Base-by-base conservation (phyloP, 2,797 vertebrate species). In the Characodon lateralis region DNA sequence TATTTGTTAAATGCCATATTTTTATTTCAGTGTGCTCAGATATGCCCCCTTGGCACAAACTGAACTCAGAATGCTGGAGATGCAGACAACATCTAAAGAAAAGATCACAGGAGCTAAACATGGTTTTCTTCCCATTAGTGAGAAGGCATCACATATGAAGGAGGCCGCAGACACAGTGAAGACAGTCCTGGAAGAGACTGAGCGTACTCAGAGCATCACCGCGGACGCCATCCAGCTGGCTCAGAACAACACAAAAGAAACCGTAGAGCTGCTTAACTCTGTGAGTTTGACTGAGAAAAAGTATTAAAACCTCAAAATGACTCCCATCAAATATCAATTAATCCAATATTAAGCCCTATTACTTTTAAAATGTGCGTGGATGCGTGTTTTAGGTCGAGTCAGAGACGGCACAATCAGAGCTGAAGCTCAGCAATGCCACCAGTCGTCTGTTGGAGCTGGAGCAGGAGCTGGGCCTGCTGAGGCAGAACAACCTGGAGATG, bases 401-500 rank as follows among this genome's bases (percentile, higher is more conserved):
- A 1, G 96, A 97, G 94, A 97, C 97, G 0, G 95, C 92, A 35
- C 89, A 74, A 31, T 97, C 97, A 0, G 97, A 99, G 94, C 96
- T 97, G 91, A 96, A 93, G 0, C 85, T 99, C 85, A 95, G 95
- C 74, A 97, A 96, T 10, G 95, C 96, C 46, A 98, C 96, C 1
- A 89, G 93, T 61, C 96, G 96, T 1, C 92, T 99, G 85, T 81
- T 94, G 2, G 94, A 96, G 85, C 95, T 99, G 18, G 96, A 98
- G 87, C 94, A 73, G 75, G 96, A 96, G 0, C 92, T 97, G 18
- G 94, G 95, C 51, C 89, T 95, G 71, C 95, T 99, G 31, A 94
- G 95, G 69, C 94, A 95, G 86, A 97, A 95, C 88, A 89, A 92
- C 72, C 88, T 89, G 74, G 95, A 96, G 74, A 96, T 95, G 53